A percentile compares a stretch with the other conserved stretches of the same genome.
phyloP scores from a whole-genome alignment of 2,113 vertebrate species.

The Bos javanicus region DNA sequence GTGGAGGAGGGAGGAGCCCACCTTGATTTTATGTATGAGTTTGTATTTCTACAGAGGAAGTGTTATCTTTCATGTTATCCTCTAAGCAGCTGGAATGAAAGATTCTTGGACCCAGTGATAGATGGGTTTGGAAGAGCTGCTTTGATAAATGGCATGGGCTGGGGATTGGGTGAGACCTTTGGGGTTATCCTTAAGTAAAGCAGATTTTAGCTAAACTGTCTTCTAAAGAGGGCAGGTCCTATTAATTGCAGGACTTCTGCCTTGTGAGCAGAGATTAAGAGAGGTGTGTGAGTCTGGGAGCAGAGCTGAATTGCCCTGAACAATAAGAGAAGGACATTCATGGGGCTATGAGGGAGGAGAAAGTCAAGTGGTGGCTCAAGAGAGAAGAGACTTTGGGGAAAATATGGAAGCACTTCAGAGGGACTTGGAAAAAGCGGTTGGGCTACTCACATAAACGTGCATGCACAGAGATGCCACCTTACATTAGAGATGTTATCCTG shows the following conservation, averaged over 20 bases:
- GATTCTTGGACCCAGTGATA: constrained; percentile 29
- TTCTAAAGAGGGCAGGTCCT: background rate
- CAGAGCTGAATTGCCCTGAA: background rate
- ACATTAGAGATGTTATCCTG: background rate
- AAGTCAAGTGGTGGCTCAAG: background rate
- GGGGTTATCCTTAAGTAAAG: constrained; percentile 52
- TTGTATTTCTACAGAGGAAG: background rate
- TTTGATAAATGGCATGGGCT: constrained; percentile 44
- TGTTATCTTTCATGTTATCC: constrained; percentile 18
- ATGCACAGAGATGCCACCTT: background rate
- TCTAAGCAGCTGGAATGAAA: constrained; percentile 36
- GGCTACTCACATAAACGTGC: background rate
- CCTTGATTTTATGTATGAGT: background rate
- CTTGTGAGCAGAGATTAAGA: constrained; percentile 27
- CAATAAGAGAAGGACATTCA: background rate
- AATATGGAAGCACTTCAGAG: background rate
- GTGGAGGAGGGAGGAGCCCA: background rate
- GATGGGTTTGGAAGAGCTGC: constrained; percentile 18
- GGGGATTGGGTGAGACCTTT: constrained; percentile 10
- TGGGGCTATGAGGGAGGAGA: background rate
- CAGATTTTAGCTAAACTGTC: constrained; percentile 2
- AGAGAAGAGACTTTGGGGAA: background rate
- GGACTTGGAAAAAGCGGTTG: background rate
- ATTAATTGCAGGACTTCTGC: constrained; percentile 9
- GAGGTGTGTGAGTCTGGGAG: background rate